These are phyloP conservation scores for Steatornis caripensis DNA, from an alignment of 2,113 vertebrate genomes.

Conservation along the genomic window DNA sequence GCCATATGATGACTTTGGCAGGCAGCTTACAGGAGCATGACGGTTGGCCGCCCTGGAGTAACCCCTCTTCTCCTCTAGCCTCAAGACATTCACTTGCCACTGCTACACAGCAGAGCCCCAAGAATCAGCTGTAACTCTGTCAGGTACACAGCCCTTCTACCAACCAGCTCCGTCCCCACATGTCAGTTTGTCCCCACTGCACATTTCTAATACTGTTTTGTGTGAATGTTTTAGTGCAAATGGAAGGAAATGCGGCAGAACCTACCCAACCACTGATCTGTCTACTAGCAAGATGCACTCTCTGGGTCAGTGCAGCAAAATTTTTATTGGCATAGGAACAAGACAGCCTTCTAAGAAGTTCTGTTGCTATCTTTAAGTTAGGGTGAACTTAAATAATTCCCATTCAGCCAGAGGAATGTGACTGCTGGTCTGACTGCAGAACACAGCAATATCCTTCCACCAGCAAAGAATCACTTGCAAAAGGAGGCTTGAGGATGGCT, in stretches of 20 bases:
- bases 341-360: background rate
- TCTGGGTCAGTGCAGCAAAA: background rate
- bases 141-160: background rate
- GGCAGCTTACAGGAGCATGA: background rate
- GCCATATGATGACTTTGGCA: background rate
- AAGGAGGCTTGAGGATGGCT: background rate
- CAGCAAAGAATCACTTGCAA: background rate
- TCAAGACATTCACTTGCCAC: background rate
- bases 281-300: background rate
- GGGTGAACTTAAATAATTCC: background rate
- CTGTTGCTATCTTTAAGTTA: background rate
- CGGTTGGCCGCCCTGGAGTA: background rate
- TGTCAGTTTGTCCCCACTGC: background rate
- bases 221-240: background rate
- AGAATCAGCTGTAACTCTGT: background rate
- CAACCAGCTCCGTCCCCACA: background rate
- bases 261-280: background rate
- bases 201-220: fast-evolving
- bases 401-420: background rate
- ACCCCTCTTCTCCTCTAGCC: background rate
- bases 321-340: background rate
- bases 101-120: background rate
- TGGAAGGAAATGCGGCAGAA: constrained; percentile 29
- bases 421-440: background rate
- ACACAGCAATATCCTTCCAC: background rate